phyloP scores from a whole-genome alignment of 2,113 vertebrate genomes.

The Motacilla tschutschensis region DNA sequence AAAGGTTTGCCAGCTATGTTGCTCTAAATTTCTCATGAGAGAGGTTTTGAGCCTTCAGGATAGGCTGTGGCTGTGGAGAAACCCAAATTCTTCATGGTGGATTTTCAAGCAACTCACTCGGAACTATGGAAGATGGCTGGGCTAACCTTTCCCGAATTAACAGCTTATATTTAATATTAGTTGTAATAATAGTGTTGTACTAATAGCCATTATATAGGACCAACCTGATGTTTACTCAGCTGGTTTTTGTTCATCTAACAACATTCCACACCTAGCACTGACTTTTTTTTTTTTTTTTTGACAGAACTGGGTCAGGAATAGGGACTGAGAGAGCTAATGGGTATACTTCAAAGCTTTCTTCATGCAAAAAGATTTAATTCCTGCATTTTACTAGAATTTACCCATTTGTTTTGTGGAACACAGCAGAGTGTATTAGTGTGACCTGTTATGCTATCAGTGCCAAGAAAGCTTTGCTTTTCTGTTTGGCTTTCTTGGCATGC shows the following conservation, averaged over 20 bases:
- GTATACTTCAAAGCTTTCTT: not conserved
- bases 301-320: not conserved
- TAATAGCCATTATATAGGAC: not conserved
- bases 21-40: not conserved
- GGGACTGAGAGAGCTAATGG: not conserved
- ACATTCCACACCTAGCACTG: not conserved
- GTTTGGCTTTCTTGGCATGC: not conserved
- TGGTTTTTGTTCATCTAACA: not conserved
- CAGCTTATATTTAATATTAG: not conserved
- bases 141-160: not conserved
- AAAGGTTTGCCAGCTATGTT: not conserved
- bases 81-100: not conserved
- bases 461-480: not conserved
- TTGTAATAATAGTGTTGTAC: not conserved
- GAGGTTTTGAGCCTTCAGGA: not conserved
- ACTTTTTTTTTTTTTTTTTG: not conserved
- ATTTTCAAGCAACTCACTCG: fast-evolving
- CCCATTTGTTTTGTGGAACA: not conserved
- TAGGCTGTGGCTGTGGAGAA: not conserved
- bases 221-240: not conserved
- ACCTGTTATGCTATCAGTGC: not conserved
- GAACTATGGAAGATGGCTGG: not conserved
- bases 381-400: not conserved
- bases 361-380: not conserved
- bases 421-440: not conserved